phyloP scores from a whole-genome alignment of 1,140 invertebrate genomes.

The Bombus difficillimus region DNA sequence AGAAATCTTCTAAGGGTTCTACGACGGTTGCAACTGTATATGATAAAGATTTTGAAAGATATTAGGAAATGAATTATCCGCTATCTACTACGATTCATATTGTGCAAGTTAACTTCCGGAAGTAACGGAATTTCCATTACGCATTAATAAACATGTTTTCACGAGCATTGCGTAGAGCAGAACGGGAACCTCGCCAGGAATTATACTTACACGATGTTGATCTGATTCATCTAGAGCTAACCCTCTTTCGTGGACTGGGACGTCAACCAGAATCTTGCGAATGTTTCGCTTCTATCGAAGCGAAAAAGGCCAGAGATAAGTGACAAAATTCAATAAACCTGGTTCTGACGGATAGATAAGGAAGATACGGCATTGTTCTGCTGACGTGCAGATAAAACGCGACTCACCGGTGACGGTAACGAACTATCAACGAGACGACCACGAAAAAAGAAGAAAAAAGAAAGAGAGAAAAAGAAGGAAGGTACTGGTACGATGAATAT shows the following conservation, averaged over 20 bases:
- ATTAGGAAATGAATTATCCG: not conserved
- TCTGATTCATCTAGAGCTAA: not conserved
- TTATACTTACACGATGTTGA: not conserved
- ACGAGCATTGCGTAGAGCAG: not conserved
- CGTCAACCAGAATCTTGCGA: not conserved
- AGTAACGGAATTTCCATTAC: not conserved
- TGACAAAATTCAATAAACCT: conserved; percentile 41
- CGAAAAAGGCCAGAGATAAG: conserved; percentile 9
- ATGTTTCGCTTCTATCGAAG: not conserved
- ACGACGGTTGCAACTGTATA: not conserved
- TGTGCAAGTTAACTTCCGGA: not conserved
- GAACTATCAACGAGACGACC: conserved; percentile 15
- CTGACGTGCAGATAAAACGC: conserved; percentile 52
- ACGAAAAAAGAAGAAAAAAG: not conserved
- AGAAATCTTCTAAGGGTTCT: not conserved
- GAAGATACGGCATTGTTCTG: conserved; percentile 33
- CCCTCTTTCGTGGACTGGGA: not conserved
- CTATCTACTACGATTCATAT: not conserved
- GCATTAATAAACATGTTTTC: not conserved
- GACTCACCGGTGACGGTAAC: conserved; percentile 51
- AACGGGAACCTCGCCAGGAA: not conserved
- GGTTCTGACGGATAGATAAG: conserved; percentile 4
- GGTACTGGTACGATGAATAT: conserved; percentile 63
- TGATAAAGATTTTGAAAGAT: no score
- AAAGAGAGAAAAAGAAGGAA: not conserved